Base-by-base conservation (phyloP, 92 coral and sea anemone species). In the Hydrozoanthus gracilis region DNA sequence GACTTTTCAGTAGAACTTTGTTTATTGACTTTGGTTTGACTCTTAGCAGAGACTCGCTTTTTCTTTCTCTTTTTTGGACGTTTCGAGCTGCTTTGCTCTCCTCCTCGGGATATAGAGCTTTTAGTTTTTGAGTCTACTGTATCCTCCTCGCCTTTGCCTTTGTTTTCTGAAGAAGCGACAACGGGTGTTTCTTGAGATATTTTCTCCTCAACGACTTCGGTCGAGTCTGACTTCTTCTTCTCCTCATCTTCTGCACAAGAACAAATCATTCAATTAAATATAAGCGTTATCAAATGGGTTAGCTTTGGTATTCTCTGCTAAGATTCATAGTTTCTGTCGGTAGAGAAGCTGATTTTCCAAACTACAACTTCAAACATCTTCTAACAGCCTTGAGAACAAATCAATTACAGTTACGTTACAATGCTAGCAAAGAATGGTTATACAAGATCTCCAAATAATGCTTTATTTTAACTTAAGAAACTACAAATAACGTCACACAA, bases 1-100 rank as follows among this genome's bases (percentile, higher is more conserved):
- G 39, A 27, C 2, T 27, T 27, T 27, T 27, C 39, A 0, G 39
- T 27, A 27, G 39, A 27, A 15, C 39, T 51, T 17, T 80, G 85
- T 66, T 80, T 80, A 7, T 46, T 80, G 9, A 80, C 6, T 70
- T 54, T 76, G 6, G 12, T 16, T 80, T 79, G 52, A 3, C 45
- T 79, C 16, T 51, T 47, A 1, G 73, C 18, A 45, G 84, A 47
- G 8, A 16, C 55, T 20, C 16, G 72, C 35, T 65, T 80, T 48
- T 48, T 80, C 50, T 15, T 80, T n/a, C 47, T 46, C 18, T 35
- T 66, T 17, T n/a, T 47, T 61, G 61, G 64, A 3, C 54, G 56
- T 51, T 80, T 80, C 27, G 56, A 45, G n/a, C 7, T 3, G 58
- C 4, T 39, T 45, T 47, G 48, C 47, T 65, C 50, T 51, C 14